Evolutionary conservation across 1,140 invertebrate genomes (phyloP).

Genomic region (Formica exsecta): DNA sequence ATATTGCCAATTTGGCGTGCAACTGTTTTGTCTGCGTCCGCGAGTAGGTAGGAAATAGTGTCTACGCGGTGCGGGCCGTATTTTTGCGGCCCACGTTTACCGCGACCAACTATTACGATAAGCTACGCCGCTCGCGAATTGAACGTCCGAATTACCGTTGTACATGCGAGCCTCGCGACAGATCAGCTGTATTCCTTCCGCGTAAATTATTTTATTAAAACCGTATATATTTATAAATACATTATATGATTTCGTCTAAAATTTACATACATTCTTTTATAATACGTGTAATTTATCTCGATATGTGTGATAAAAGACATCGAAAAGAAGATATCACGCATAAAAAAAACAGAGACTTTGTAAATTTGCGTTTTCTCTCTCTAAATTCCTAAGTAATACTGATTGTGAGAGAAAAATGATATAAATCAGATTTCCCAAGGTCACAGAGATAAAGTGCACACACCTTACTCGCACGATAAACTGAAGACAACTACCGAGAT

Average conservation of each 20-base stretch:
- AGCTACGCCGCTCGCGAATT: conserved; percentile 50
- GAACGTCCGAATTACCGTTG: conserved; percentile 46
- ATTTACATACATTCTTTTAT: neutral
- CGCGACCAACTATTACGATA: conserved; percentile 58
- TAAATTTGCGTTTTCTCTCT: too few species aligned
- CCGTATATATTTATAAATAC: neutral
- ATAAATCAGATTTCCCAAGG: conserved; percentile 9
- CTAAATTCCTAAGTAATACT: neutral
- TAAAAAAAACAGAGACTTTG: too few species aligned
- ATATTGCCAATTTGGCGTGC: conserved; percentile 64
- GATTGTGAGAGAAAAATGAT: neutral
- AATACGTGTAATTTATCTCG: neutral
- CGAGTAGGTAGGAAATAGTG: conserved; percentile 39
- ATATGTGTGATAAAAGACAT: too few species aligned
- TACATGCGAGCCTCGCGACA: conserved; percentile 31
- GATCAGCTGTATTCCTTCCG: conserved; percentile 30
- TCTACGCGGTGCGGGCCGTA: conserved; percentile 35
- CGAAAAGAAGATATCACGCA: neutral
- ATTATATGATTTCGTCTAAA: neutral
- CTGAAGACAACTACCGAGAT: conserved; percentile 9
- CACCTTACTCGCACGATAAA: conserved; percentile 4
- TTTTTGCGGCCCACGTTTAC: conserved; percentile 57
- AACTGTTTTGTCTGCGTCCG: conserved; percentile 60
- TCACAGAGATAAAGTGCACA: neutral
- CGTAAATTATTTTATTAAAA: conserved; percentile 20